phyloP scores from a whole-genome alignment of 2,797 vertebrate genomes.

The Bradypodion pumilum region DNA sequence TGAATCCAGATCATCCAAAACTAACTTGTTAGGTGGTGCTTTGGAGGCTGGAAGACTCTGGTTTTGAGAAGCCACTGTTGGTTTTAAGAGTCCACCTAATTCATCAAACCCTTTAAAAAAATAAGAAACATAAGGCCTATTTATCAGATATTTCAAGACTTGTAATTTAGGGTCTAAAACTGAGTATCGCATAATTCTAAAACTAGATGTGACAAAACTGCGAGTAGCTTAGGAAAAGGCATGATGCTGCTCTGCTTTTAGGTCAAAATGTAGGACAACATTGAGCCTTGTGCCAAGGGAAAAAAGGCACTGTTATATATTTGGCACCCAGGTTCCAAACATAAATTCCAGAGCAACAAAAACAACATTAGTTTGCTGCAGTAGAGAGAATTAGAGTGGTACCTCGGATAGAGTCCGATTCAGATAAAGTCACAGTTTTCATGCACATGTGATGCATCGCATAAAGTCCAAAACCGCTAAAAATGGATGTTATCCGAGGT shows the following conservation, averaged over 20 bases:
- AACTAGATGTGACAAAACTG: neutral
- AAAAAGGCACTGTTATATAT: neutral
- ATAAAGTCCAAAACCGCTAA: too few species aligned
- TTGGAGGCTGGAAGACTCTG: constrained; percentile 83
- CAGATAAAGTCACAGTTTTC: too few species aligned
- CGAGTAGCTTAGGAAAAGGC: neutral
- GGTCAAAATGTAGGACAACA: neutral
- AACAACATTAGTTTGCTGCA: neutral
- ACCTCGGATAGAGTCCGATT: too few species aligned
- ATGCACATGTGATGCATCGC: too few species aligned
- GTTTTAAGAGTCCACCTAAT: constrained; percentile 94
- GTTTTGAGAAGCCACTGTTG: constrained; percentile 89
- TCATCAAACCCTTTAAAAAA: constrained; percentile 86
- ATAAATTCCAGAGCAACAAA: neutral
- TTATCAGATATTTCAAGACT: neutral
- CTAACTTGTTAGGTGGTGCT: constrained; percentile 86
- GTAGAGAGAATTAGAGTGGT: neutral
- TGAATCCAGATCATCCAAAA: constrained; percentile 93
- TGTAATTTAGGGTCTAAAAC: neutral
- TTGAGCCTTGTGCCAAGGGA: neutral
- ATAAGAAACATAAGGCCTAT: neutral
- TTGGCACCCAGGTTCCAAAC: neutral
- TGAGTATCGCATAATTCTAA: neutral
- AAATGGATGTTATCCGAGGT: too few species aligned
- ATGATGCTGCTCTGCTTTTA: neutral